Evolutionary conservation across 1,140 invertebrate species (phyloP).

Genomic region (Brachionus calyciflorus): DNA sequence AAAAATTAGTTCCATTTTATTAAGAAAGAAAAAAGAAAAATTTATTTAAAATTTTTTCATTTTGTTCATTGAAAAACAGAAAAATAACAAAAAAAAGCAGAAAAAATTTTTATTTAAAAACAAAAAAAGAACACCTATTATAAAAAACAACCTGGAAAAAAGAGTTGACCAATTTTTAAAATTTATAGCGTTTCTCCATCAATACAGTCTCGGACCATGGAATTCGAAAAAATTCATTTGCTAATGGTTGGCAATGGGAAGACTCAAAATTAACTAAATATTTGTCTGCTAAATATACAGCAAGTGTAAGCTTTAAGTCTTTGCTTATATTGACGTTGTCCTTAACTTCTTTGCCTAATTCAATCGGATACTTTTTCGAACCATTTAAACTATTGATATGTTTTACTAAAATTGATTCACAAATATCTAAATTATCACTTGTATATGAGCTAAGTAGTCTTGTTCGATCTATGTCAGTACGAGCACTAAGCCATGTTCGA

Average conservation of each 20-base stretch:
- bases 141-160: no score
- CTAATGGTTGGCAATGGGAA: slow-evolving; percentile 79
- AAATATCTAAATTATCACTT: neutral
- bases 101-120: no score
- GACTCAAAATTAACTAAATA: slow-evolving; percentile 81
- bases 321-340: neutral
- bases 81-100: no score
- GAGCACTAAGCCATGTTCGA: slow-evolving; percentile 22
- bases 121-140: no score
- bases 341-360: neutral
- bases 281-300: slow-evolving; percentile 58
- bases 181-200: neutral
- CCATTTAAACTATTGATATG: neutral
- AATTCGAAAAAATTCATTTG: slow-evolving; percentile 68
- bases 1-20: no score
- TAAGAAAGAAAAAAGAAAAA: no score
- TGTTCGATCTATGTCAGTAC: neutral
- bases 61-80: no score
- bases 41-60: no score
- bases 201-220: slow-evolving; percentile 60
- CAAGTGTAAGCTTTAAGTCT: slow-evolving; percentile 5
- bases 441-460: slow-evolving; percentile 21
- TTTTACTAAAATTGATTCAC: neutral
- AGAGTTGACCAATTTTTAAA: no score
- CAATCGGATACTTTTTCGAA: neutral